phyloP scores from a whole-genome alignment of 2,797 vertebrate genomes.

The Spondyliosoma cantharus region DNA sequence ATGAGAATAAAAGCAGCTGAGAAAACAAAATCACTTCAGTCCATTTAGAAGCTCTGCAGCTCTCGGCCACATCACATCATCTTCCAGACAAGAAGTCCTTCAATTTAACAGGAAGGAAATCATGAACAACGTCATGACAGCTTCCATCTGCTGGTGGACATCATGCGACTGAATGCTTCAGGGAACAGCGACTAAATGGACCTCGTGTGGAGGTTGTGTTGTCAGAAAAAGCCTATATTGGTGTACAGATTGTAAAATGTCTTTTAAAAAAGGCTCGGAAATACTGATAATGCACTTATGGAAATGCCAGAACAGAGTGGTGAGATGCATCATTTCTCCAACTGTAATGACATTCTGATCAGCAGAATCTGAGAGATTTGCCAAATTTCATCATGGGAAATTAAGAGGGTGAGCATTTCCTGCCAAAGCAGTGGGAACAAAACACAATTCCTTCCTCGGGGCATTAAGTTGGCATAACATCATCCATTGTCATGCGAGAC shows the following conservation, averaged over 20 bases:
- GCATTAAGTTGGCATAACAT: constrained; percentile 1
- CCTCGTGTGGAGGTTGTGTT: no score
- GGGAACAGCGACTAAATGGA: no score
- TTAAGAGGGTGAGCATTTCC: constrained; percentile 23
- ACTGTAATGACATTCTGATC: constrained; percentile 12
- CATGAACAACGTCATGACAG: no score
- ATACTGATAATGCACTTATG: background rate
- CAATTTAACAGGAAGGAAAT: no score
- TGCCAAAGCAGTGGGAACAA: background rate
- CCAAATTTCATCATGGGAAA: constrained; percentile 11
- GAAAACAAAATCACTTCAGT: background rate
- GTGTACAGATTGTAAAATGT: no score
- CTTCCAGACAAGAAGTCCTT: background rate
- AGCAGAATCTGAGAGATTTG: constrained; percentile 11
- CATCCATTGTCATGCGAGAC: constrained; percentile 20
- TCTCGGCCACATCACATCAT: background rate
- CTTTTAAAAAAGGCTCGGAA: no score
- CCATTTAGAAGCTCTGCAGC: no score
- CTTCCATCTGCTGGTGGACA: no score
- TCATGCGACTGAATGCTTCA: no score
- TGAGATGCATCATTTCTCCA: constrained; percentile 10
- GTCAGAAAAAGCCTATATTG: no score
- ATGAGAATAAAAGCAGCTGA: no score
- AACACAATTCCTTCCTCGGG: background rate
- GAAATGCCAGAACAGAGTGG: constrained; percentile 10